Base-by-base conservation (phyloP, 2,888 invertebrate species). In the Ceratothoa steindachneri region DNA sequence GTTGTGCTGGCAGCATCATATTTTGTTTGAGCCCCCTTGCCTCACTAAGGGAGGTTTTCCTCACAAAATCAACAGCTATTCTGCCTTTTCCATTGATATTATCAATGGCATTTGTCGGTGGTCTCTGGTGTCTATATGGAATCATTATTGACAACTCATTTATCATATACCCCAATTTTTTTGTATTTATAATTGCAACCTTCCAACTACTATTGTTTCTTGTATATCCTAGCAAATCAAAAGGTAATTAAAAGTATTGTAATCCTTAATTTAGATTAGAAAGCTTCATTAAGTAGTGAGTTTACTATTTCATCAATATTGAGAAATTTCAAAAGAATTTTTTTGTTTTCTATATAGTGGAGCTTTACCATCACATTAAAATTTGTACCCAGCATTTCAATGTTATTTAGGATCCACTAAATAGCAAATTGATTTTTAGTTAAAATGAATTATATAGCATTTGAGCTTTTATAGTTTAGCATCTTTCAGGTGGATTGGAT, bases 31-130 rank as follows among this genome's bases (percentile, higher is more conserved):
- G 85, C 3, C 85, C 85, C 9, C 81, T 85, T 19, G 82, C 83
- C 30, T 83, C 83, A 27, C 71, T 85, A 80, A 87, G 87, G 81
- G 87, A 90, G 73, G 91, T 97, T 71, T 89, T 97, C 31, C 87
- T 86, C 82, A 91, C 90, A 19, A 89, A 92, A 85, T 93, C 91
- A 84, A 93, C 95, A 0, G 93, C 91, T 77, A 89, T 90, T 51
- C 87, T 97, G 84, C 95, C 96, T 3, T 93, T 96, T 83, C 93
- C 94, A 7, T 87, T 97, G 74, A 94, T 95, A 82, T 85, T 93
- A 41, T 90, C 92, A 81, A 94, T 92, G 80, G 88, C 93, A 30
- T 82, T 93, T 4, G 93, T 95, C 15, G 88, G 91, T 28, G 87
- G 88, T 80, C 88, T 90, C 83, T 95, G 94, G 95, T 86, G 91